A percentile compares a stretch with the other conserved stretches of the same genome.
Evolutionary conservation across 2,113 vertebrate species (phyloP).

Genomic region (Lampris incognitus): DNA sequence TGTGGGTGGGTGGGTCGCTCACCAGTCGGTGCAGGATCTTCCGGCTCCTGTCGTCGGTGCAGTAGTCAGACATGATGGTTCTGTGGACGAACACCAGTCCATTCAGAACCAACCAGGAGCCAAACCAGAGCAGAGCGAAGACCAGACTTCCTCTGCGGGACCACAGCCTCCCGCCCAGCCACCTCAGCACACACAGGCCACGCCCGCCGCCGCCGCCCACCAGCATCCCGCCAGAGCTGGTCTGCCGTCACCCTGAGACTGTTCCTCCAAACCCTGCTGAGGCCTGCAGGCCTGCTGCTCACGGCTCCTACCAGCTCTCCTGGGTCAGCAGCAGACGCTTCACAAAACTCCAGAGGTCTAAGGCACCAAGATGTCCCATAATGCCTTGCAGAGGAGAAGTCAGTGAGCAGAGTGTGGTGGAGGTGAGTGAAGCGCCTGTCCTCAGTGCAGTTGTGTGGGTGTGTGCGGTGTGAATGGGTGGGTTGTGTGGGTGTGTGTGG

Average conservation of each 20-base stretch:
- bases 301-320: no score
- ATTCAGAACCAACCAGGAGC: conserved; percentile 86
- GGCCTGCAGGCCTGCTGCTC: no score
- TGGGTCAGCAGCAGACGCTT: no score
- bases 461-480: no score
- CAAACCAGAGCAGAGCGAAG: conserved; percentile 86
- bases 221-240: background rate
- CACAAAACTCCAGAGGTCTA: no score
- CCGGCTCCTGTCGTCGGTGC: conserved; percentile 90
- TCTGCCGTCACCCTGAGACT: background rate
- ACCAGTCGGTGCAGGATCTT: conserved; percentile 92
- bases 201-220: conserved; percentile 36
- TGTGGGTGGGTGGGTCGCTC: conserved; percentile 59
- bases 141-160: conserved; percentile 80
- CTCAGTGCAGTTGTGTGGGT: no score
- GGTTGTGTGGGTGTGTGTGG: no score
- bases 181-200: conserved; percentile 64
- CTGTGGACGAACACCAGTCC: conserved; percentile 87
- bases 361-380: no score
- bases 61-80: conserved; percentile 88
- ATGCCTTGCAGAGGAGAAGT: no score
- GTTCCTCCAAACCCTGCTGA: conserved; percentile 46
- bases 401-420: no score
- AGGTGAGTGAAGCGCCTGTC: no score
- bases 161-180: conserved; percentile 80